Conservation (phyloP, 2,113 vertebrate species). For the Perca schrenkii region DNA sequence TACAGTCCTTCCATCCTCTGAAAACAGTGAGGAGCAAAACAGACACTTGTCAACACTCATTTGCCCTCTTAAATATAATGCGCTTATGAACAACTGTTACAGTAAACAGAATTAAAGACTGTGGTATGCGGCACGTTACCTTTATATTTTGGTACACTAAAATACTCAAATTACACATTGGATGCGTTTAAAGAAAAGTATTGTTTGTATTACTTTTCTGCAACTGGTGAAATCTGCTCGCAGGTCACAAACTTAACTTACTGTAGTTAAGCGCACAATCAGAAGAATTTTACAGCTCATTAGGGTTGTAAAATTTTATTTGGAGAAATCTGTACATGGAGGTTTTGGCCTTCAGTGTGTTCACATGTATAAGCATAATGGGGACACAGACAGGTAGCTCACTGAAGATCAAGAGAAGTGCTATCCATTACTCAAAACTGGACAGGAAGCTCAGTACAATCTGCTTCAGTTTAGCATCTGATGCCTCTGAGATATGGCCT, state of each 20-base stretch:
- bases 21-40: conserved; percentile 11
- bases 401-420: conserved; percentile 75
- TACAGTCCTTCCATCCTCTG: conserved; percentile 8
- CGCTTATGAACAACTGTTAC: conserved; percentile 40
- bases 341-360: conserved; percentile 81
- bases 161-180: conserved; percentile 1
- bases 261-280: conserved; percentile 18
- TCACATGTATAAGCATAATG: conserved; percentile 78
- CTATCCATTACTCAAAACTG: conserved; percentile 91
- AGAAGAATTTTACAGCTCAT: conserved; percentile 60
- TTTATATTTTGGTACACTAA: neutral
- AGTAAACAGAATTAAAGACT: conserved; percentile 40
- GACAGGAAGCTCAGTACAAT: conserved; percentile 93
- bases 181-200: neutral
- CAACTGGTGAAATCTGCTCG: conserved; percentile 16
- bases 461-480: conserved; percentile 95
- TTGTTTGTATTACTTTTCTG: neutral
- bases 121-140: neutral
- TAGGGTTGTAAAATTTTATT: conserved; percentile 87
- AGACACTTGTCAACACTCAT: conserved; percentile 6
- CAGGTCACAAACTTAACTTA: conserved; percentile 8
- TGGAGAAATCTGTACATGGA: conserved; percentile 89
- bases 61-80: conserved; percentile 12
- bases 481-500: conserved; percentile 93
- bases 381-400: conserved; percentile 73